Evolutionary conservation across 2,797 vertebrate species (phyloP).

Genomic region (Alca torda): DNA sequence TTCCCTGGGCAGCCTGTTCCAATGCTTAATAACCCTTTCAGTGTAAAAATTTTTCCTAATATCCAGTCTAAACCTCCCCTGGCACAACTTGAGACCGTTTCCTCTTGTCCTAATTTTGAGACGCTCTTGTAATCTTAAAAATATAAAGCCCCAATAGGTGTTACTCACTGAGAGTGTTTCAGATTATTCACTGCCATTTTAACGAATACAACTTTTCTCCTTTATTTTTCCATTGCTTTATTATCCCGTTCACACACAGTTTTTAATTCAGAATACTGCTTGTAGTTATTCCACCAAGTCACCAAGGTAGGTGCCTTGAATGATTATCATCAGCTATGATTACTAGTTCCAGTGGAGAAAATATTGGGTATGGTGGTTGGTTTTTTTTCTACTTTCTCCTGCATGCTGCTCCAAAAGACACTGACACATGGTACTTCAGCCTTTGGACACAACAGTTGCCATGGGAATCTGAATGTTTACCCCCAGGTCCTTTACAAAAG

Average conservation of each 20-base stretch:
- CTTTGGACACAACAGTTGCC: conserved; percentile 71
- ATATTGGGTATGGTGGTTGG: conserved; percentile 12
- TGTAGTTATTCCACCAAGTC: background rate
- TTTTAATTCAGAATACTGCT: background rate
- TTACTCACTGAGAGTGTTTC: background rate
- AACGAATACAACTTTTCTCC: background rate
- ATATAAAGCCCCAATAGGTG: background rate
- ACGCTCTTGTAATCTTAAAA: background rate
- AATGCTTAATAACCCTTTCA: too few relatives aligned
- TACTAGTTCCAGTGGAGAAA: conserved; percentile 50
- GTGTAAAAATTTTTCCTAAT: too few relatives aligned
- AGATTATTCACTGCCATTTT: background rate
- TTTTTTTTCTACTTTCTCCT: conserved; percentile 28
- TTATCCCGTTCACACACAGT: background rate
- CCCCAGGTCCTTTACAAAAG: conserved; percentile 56
- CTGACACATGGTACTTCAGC: conserved; percentile 37
- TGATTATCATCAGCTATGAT: conserved; percentile 13
- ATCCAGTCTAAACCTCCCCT: too few relatives aligned
- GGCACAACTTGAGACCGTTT: too few relatives aligned
- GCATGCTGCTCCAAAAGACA: conserved; percentile 38
- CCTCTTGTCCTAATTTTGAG: background rate
- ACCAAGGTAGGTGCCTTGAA: background rate
- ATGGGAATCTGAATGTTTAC: conserved; percentile 71
- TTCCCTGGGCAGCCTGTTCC: too few relatives aligned
- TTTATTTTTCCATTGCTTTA: background rate